Base-by-base conservation (phyloP, 2,113 vertebrate genomes). In the Gobiocypris rarus region DNA sequence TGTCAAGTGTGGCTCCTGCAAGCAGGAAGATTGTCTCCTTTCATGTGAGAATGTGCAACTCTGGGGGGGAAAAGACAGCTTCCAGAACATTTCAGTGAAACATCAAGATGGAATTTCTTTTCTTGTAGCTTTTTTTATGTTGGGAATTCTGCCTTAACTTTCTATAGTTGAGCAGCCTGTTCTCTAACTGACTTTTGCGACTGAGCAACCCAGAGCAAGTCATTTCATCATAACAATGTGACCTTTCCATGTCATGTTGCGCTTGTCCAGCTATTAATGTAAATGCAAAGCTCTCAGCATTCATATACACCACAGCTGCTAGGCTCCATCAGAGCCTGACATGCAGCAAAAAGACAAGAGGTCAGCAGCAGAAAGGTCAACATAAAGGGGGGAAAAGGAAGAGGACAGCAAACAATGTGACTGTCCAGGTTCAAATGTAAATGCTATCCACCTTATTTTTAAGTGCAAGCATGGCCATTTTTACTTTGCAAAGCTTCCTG, bases 181-280 rank as follows among this genome's bases (percentile, higher is more conserved):
- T 83, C 22, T 52, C 71, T 52, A 19, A 13, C 4, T 80, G 81
- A 87, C 86, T 85, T 89, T 87, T 87, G 54, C 48, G 45, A 82
- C 45, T 22, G 24, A 26, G 56, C 43, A 54, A 58, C 24, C 61
- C 50, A 22, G 13, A 82, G 50, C 45, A 76, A 83, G 79, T 69
- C 59, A 9, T 67, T 83, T 70, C 78, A 82, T 87, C 85, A 84
- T 89, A 78, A 86, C 70, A 73, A 38, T 67, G 28, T 82, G 86
- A 91, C 86, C 88, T 91, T 89, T 89, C 24, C 41, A 41, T 85
- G 73, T 87, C 81, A 63, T 77, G 83, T 89, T 90, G 61, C 76
- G 83, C 84, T 63, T 61, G 54, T 74, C 59, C 19, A 75, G 80
- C 65, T 89, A 88, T 86, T 87, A 86, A 86, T 83, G 50, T 50